A percentile compares a stretch with the other conserved stretches of the same genome.
Conservation (phyloP, 2,797 vertebrate genomes). For the Columba guinea region DNA sequence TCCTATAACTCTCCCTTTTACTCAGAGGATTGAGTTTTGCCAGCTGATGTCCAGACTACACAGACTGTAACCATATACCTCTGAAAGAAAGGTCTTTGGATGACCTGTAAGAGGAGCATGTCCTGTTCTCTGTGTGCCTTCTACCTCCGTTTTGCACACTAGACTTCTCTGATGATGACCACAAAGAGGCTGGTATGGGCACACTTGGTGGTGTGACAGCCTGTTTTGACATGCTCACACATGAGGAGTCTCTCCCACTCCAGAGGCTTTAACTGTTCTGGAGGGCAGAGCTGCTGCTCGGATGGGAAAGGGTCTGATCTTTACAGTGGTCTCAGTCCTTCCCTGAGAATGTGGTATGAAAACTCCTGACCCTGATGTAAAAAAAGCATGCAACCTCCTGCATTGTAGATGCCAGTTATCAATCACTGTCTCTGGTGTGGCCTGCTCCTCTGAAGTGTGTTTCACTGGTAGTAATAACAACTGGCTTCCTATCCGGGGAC, state of each 20-base stretch:
- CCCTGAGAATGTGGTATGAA: not conserved
- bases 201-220: not conserved
- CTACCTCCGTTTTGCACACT: not conserved
- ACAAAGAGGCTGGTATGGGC: accelerated
- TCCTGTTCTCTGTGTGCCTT: not conserved
- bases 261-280: not conserved
- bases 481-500: not conserved
- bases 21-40: not conserved
- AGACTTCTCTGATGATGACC: not conserved
- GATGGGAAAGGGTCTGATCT: not conserved
- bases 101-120: not conserved
- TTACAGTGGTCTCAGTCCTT: not conserved
- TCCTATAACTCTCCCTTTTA: not conserved
- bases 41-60: not conserved
- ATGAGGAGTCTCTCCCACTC: not conserved
- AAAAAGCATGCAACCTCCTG: not conserved
- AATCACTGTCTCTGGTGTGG: not conserved
- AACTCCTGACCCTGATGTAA: not conserved
- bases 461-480: not conserved
- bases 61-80: not conserved
- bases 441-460: not conserved
- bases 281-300: not conserved
- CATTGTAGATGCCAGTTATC: not conserved
- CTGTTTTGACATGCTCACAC: not conserved
- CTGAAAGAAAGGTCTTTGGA: not conserved